Base-by-base conservation (phyloP, 2,888 invertebrate genomes). In the Drosophila differens region DNA sequence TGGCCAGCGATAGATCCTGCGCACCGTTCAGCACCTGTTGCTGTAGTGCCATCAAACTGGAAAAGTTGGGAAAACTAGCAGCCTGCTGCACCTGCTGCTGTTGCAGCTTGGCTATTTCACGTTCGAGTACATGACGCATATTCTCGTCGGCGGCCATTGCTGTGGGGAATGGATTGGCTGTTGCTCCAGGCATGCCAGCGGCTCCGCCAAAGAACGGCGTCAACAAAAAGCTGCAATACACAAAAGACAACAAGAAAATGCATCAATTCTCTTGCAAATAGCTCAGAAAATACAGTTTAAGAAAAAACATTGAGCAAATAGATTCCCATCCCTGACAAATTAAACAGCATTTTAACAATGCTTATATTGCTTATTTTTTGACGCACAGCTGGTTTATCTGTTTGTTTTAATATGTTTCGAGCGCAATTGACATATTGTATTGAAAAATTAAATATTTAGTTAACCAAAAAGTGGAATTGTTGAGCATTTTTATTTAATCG, bases 31-130 rank as follows among this genome's bases (percentile, higher is more conserved):
- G 93, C 65, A 93, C 94, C 91, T 95, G 96, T 91, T 97, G 97
- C 91, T 97, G 97, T 76, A 97, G 94, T 5, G 97, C 97, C 85
- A 97, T 94, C 55, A 97, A 94, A 60, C 95, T 95, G 57, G 96
- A 95, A 71, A 95, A 92, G 74, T 94, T 94, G 57, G 95, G 94
- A 64, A 94, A 93, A 73, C 90, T 95, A 39, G 91, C 75, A 22
- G 81, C 89, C 55, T 84, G 85, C 12, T 84, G 85, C 14, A 65
- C 63, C 30, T 79, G 90, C 32, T 90, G 95, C 74, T 93, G 98
- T 67, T 93, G 98, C 81, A 99, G 94, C 93, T 98, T 98, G 91
- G 97, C 96, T 77, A 99, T 95, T 94, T 99, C 99, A 78, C 98
- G 96, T 91, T 98, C 98, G 53, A 98, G 94, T 16, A 98, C 97